A percentile compares a stretch with the other conserved stretches of the same genome.
phyloP scores from a whole-genome alignment of 2,113 vertebrate genomes.

The Conger conger region DNA sequence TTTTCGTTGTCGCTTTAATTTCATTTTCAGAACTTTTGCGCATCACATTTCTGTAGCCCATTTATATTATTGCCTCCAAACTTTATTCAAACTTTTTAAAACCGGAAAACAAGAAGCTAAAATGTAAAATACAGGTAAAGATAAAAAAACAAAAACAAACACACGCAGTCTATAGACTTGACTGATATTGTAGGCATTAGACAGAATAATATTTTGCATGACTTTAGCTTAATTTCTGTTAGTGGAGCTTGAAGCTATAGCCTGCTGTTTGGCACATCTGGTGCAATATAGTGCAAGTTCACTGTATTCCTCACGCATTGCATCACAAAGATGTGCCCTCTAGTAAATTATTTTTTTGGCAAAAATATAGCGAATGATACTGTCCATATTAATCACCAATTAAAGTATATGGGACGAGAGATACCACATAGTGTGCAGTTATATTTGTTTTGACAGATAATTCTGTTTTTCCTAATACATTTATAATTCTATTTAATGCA shows the following conservation, averaged over 20 bases:
- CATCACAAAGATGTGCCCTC: neutral
- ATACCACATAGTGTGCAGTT: neutral
- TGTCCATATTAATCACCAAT: neutral
- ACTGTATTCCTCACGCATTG: neutral
- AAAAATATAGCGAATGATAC: neutral
- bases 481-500: neutral
- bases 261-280: neutral
- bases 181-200: neutral
- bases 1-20: constrained; percentile 11
- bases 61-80: neutral
- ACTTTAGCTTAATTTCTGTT: neutral
- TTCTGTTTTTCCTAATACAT: neutral
- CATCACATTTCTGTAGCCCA: constrained; percentile 1
- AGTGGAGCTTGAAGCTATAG: neutral
- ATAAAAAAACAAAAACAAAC: neutral
- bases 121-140: neutral
- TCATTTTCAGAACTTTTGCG: constrained; percentile 23
- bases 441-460: neutral
- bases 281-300: neutral
- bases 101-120: neutral
- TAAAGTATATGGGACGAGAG: neutral
- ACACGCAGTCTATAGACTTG: neutral
- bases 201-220: neutral
- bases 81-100: neutral
- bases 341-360: too few species aligned